Base-by-base conservation (phyloP, 1,140 invertebrate genomes). In the Oncopodura yosiiana region DNA sequence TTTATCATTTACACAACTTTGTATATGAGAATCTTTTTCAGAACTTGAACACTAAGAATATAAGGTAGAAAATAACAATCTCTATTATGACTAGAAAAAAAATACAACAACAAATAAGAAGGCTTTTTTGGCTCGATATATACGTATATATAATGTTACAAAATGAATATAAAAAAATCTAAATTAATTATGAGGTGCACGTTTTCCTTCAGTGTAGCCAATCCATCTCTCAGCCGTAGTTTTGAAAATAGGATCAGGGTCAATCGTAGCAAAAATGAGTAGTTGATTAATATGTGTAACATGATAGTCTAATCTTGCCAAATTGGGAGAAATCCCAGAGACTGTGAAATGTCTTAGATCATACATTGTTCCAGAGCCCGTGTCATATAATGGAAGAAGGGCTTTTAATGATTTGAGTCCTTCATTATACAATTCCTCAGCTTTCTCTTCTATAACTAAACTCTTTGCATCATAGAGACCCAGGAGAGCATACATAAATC, bases 211-310 rank as follows among this genome's bases (percentile, higher is more conserved):
- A 83, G 95, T 93, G 62, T 99, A 99, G 5, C 82, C 84, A 64
- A 90, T 85, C 94, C 94, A 99, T 38, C 94, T 73, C 66, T 91
- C 82, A 3, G 92, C 91, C 0, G 89, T 91, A 19, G 79, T 80
- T 24, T 79, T 77, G 62, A 97, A 81, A 54, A 94, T 74, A 2
- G 86, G 78, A 67, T 91, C 85, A 43, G 81, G 80, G 61, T 94
- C 87, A 37, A 99, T 81, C 0, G 89, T 88, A 44, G 83, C 82
- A 18, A 99, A 72, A 38, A 94, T 76, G 46, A 96, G 79, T 26
- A 99, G 75, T 66, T 98, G 92, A 74, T 95, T 97, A 21, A 99
- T 86, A 70, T 99, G 95, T 11, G 94, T 95, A 5, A 91, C 88
- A 72, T 99, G 95, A 70, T 99, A 99, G 70, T 99, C 95, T 90